Conservation (phyloP, 2,797 vertebrate species). For the Cyclopterus lumpus region DNA sequence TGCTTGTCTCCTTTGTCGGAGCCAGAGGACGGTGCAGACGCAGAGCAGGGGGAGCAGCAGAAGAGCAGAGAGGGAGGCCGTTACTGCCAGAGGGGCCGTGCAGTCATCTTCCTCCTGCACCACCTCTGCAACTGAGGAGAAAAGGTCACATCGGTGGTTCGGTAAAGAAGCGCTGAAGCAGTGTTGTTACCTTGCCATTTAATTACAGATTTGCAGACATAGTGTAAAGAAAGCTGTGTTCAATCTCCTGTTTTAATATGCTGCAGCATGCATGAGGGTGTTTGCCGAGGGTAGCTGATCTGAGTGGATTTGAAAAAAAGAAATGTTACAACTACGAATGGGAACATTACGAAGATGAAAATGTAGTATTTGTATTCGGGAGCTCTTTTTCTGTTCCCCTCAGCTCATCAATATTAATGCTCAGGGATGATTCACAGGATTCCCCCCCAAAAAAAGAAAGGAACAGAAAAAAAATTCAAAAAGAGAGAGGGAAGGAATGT, state of each 20-base stretch:
- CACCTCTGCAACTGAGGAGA: constrained; percentile 75
- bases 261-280: background rate
- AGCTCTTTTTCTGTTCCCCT: constrained; percentile 19
- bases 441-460: constrained; percentile 32
- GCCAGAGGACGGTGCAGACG: constrained; percentile 69
- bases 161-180: constrained; percentile 32
- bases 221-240: constrained; percentile 26
- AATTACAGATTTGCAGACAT: constrained; percentile 36
- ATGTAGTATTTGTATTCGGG: constrained; percentile 23
- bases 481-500: constrained; percentile 12
- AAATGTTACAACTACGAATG: constrained; percentile 34
- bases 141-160: constrained; percentile 49
- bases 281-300: constrained; percentile 2
- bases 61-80: constrained; percentile 57
- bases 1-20: constrained; percentile 63
- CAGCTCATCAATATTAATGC: constrained; percentile 13
- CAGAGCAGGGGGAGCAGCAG: constrained; percentile 74
- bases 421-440: constrained; percentile 44
- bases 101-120: constrained; percentile 54
- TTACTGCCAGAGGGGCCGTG: constrained; percentile 57
- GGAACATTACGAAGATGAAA: constrained; percentile 23
- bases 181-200: constrained; percentile 25
- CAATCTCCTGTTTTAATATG: constrained; percentile 39
- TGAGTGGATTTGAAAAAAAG: background rate
- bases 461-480: background rate